A percentile compares a stretch with the other conserved stretches of the same genome.
phyloP scores from a whole-genome alignment of 2,888 invertebrate species.

The Altica lythri region DNA sequence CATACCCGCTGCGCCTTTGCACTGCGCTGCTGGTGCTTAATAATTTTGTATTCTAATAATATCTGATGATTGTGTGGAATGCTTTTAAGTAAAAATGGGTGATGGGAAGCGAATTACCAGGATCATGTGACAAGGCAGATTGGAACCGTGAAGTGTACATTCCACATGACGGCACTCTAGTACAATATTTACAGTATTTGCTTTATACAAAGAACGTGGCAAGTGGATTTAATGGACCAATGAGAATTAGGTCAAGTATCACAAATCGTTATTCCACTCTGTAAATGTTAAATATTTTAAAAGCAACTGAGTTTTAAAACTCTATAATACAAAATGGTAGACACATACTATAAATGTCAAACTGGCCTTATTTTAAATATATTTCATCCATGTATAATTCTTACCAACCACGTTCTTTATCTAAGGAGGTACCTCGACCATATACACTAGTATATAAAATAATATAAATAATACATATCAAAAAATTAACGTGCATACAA shows the following conservation, averaged over 20 bases:
- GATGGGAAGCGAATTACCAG: slow-evolving; percentile 42
- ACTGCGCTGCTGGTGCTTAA: slow-evolving; percentile 38
- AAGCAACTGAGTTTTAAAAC: too few relatives aligned
- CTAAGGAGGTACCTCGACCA: slow-evolving; percentile 38
- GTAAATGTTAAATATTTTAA: too few relatives aligned
- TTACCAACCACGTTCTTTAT: slow-evolving; percentile 9
- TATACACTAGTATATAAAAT: slow-evolving; percentile 22
- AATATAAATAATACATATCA: slow-evolving; percentile 3
- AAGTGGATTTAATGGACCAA: too few relatives aligned
- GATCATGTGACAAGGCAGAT: slow-evolving; percentile 59
- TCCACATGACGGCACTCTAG: slow-evolving; percentile 60
- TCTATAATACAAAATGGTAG: too few relatives aligned
- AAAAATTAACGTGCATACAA: slow-evolving; percentile 48
- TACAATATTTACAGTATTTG: slow-evolving; percentile 47
- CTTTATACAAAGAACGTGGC: slow-evolving; percentile 5
- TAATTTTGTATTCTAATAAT: slow-evolving; percentile 16
- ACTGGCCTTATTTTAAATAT: too few relatives aligned
- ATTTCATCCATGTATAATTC: too few relatives aligned
- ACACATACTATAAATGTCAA: too few relatives aligned
- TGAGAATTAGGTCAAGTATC: too few relatives aligned
- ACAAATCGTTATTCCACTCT: too few relatives aligned
- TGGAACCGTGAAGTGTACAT: slow-evolving; percentile 68
- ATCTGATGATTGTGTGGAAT: slow-evolving; percentile 50
- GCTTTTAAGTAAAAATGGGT: slow-evolving; percentile 41
- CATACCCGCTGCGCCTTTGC: slow-evolving; percentile 50